Base-by-base conservation (phyloP, 2,797 vertebrate species). In the Aulostomus chinensis region DNA sequence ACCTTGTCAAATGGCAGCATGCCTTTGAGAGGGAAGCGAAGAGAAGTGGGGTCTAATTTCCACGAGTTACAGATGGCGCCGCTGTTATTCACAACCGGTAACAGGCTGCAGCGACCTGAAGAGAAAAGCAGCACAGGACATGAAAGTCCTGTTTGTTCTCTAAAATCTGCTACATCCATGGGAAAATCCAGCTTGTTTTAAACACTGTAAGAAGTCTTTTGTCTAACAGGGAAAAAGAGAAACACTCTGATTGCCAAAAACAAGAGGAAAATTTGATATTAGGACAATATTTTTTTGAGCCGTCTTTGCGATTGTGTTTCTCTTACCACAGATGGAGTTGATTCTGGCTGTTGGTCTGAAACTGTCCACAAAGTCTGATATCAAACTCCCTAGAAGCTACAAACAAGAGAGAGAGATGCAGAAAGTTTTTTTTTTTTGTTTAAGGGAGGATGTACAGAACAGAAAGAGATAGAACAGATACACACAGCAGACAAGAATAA, bases 21-120 rank as follows among this genome's bases (percentile, higher is more conserved):
- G 55, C 97, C 97, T 84, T 90, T 94, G 74, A 99, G 80, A 30
- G 96, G 97, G 81, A 99, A 99, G 47, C 95, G 94, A 45, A 99
- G 93, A 7, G 96, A 96, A 24, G 93, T 89, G 34, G 97, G 96
- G 78, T 99, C 97, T 78, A 99, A 78, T 58, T 99, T 99, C 97
- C 97, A 99, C 0, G 97, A 99, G 84, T 99, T 99, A 78, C 97
- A 99, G 82, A 99, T 99, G 41, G 97, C 97, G 0, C 97, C 97
- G 0, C 97, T 99, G 81, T 99, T 99, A 86, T 99, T 99, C 56
- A 99, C 97, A 46, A 99, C 97, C 2, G 97, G 97, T 45, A 99
- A 91, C 59, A 99, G 93, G 83, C 94, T 98, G 77, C 97, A 99
- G 25, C 97, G 93, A 46, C 97, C 97, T 99, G 77, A 5, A 0